Evolutionary conservation across 2,113 vertebrate species (phyloP).

Genomic region (Athene noctua): DNA sequence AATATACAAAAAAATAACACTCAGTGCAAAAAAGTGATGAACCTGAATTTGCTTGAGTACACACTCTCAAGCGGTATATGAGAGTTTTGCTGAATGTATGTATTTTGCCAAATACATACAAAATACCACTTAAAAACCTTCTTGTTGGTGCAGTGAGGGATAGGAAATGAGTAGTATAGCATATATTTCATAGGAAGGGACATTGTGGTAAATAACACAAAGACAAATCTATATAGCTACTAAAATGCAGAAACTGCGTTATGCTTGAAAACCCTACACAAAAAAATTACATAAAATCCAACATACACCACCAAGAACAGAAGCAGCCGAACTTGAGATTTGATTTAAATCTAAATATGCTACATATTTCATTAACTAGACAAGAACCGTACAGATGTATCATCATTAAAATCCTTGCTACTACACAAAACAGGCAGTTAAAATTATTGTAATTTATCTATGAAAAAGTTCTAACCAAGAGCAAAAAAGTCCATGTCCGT

Average conservation of each 20-base stretch:
- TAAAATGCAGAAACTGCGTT: background rate
- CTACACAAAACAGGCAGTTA: background rate
- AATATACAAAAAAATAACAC: background rate
- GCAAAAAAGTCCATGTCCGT: background rate
- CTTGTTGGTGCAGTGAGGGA: background rate
- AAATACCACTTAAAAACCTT: background rate
- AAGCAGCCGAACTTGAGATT: background rate
- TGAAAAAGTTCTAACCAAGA: background rate
- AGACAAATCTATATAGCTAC: background rate
- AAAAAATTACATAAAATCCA: background rate
- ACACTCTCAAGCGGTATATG: background rate
- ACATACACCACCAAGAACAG: background rate
- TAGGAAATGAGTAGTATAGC: background rate
- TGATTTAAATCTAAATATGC: background rate
- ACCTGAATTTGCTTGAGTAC: background rate
- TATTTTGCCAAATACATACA: background rate
- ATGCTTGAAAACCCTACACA: background rate
- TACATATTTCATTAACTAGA: conserved; percentile 15
- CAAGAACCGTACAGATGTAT: background rate
- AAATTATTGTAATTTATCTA: conserved; percentile 4
- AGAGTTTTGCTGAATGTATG: background rate
- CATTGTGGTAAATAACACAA: background rate
- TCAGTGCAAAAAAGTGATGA: background rate
- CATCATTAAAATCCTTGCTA: background rate
- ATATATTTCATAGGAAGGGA: background rate